These are phyloP conservation scores for Luehdorfia chinensis DNA, from an alignment of 1,140 invertebrate species.

Conservation along the genomic window DNA sequence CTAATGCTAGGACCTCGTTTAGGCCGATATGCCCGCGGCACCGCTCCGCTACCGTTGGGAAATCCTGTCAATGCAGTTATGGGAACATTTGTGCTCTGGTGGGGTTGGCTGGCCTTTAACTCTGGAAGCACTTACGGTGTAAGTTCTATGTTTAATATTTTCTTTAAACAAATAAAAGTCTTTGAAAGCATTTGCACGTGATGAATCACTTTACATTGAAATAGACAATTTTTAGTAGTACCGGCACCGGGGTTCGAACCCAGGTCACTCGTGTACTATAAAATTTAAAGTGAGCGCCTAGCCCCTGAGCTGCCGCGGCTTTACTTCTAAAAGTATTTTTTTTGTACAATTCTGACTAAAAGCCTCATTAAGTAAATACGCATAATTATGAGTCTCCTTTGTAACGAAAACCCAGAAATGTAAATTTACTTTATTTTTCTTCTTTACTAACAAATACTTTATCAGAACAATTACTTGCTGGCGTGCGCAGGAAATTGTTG, in stretches of 20 bases:
- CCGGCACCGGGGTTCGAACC: too few species aligned
- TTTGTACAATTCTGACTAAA: background rate
- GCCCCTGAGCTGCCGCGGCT: too few species aligned
- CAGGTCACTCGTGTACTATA: too few species aligned
- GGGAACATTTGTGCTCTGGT: conserved; percentile 96
- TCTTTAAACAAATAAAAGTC: too few species aligned
- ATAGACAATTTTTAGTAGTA: too few species aligned
- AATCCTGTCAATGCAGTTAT: conserved; percentile 94
- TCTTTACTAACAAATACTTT: background rate
- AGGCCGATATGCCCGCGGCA: conserved; percentile 90
- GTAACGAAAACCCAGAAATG: too few species aligned
- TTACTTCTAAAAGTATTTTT: too few species aligned
- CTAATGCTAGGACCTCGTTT: conserved; percentile 92
- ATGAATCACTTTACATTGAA: too few species aligned
- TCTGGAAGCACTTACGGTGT: conserved; percentile 92
- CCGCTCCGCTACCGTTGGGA: conserved; percentile 86
- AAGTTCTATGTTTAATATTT: conserved; percentile 37
- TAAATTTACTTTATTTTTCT: too few species aligned
- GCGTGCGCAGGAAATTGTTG: conserved; percentile 23
- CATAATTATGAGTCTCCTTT: background rate
- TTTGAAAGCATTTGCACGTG: too few species aligned
- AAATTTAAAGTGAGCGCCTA: too few species aligned
- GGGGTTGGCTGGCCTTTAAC: conserved; percentile 96
- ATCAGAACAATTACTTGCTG: conserved; percentile 2
- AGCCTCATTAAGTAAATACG: background rate